Evolutionary conservation across 2,888 invertebrate species (phyloP).

Genomic region (Neoscelio sp.): DNA sequence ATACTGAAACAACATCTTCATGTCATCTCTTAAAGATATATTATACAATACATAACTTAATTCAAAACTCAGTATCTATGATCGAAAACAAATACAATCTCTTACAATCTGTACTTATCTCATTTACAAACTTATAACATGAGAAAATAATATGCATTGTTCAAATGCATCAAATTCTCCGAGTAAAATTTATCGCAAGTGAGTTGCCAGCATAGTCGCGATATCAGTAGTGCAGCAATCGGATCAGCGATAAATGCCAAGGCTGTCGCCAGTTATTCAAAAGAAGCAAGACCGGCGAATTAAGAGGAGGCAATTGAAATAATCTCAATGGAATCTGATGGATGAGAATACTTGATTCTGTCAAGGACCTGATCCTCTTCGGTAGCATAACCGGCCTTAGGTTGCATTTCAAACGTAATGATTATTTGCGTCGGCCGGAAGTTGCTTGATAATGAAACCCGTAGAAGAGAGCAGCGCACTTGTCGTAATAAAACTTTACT

Average conservation of each 20-base stretch:
- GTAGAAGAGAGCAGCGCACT: constrained; percentile 81
- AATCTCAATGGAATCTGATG: constrained; percentile 55
- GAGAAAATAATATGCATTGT: constrained; percentile 27
- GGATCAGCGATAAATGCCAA: constrained; percentile 43
- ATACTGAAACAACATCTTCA: too few species aligned
- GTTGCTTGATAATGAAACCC: constrained; percentile 74
- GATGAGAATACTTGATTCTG: constrained; percentile 47
- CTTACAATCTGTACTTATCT: neutral
- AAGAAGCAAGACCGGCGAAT: constrained; percentile 31
- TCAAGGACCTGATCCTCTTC: constrained; percentile 41
- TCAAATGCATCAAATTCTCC: constrained; percentile 23
- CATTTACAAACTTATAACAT: neutral
- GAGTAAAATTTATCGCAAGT: constrained; percentile 18
- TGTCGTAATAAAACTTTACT: constrained; percentile 80
- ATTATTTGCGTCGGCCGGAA: constrained; percentile 78
- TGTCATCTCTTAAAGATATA: too few species aligned
- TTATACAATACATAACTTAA: too few species aligned
- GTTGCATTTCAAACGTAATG: constrained; percentile 67
- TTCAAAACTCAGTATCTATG: too few species aligned
- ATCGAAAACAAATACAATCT: neutral
- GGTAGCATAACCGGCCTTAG: constrained; percentile 37
- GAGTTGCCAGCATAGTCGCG: neutral
- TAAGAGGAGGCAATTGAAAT: constrained; percentile 52
- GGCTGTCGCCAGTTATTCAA: constrained; percentile 30
- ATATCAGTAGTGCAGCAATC: constrained; percentile 16